These are phyloP conservation scores for Entelurus aequoreus DNA, from an alignment of 2,113 vertebrate genomes.

Conservation along the genomic window DNA sequence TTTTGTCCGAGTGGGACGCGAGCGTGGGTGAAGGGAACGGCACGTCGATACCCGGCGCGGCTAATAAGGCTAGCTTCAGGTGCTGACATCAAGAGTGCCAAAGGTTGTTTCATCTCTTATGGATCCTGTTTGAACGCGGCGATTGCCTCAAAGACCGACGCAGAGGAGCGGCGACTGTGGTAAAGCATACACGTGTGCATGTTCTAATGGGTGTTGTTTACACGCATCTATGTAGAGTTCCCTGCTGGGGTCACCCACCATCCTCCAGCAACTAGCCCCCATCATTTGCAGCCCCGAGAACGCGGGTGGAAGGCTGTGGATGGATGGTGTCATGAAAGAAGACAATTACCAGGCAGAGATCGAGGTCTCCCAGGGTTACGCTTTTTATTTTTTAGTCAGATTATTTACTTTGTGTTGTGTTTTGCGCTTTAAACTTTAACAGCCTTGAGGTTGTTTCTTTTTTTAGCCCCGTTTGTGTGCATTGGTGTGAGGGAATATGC, in stretches of 20 bases:
- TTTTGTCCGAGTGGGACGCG: constrained; percentile 57
- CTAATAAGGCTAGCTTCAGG: constrained; percentile 64
- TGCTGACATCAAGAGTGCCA: constrained; percentile 64
- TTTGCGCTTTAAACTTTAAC: constrained; percentile 73
- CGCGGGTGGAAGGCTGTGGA: constrained; percentile 70
- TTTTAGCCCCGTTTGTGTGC: constrained; percentile 38
- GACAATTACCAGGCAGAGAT: constrained; percentile 75
- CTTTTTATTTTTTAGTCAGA: constrained; percentile 63
- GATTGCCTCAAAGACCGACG: constrained; percentile 68
- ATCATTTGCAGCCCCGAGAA: constrained; percentile 70
- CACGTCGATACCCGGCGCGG: constrained; percentile 54
- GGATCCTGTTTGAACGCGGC: constrained; percentile 65
- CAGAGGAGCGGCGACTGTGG: constrained; percentile 37
- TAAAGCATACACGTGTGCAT: constrained; percentile 10
- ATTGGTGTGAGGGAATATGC: constrained; percentile 43
- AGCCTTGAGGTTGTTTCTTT: constrained; percentile 60
- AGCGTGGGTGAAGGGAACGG: constrained; percentile 64
- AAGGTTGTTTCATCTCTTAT: constrained; percentile 74
- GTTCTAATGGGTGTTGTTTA: constrained; percentile 25
- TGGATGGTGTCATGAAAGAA: constrained; percentile 74
- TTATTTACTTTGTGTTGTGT: constrained; percentile 72
- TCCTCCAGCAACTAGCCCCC: constrained; percentile 36
- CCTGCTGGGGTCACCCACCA: constrained; percentile 58
- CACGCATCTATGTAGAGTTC: constrained; percentile 62
- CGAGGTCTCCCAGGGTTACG: constrained; percentile 72